Evolutionary conservation across 2,113 vertebrate genomes (phyloP).

Genomic region (Orcinus orca): DNA sequence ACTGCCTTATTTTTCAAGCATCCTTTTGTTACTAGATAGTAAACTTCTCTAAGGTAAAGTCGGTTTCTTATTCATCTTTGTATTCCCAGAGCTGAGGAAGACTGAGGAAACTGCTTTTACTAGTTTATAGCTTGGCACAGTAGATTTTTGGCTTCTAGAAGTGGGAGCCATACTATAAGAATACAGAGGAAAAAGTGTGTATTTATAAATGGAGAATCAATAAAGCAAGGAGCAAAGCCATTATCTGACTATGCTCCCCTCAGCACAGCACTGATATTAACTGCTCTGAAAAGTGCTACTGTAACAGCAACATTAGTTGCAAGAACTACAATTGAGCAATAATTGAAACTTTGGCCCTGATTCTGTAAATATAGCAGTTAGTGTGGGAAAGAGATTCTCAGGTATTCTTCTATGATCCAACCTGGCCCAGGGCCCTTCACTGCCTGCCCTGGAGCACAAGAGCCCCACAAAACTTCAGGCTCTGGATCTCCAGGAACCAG

Average conservation of each 20-base stretch:
- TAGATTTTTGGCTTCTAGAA: slow-evolving; percentile 30
- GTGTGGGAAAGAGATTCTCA: background rate
- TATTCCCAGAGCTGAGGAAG: slow-evolving; percentile 4
- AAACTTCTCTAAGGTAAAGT: slow-evolving; percentile 12
- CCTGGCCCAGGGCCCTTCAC: background rate
- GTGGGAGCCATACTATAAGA: slow-evolving; percentile 12
- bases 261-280: background rate
- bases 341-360: slow-evolving; percentile 15
- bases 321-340: slow-evolving; percentile 21
- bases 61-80: slow-evolving; percentile 28
- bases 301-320: slow-evolving; percentile 49
- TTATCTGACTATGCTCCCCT: slow-evolving; percentile 46
- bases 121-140: slow-evolving; percentile 26
- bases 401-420: background rate
- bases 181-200: slow-evolving; percentile 33
- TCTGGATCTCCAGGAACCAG: background rate
- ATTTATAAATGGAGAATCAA: slow-evolving; percentile 70
- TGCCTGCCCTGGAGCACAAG: background rate
- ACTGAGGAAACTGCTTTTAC: background rate
- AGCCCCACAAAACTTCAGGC: background rate
- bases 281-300: slow-evolving; percentile 35
- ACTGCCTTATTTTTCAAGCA: background rate
- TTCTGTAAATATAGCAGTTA: background rate
- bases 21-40: background rate
- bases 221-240: slow-evolving; percentile 64